Conservation (phyloP, 2,113 vertebrate genomes). For the Dascyllus trimaculatus region DNA sequence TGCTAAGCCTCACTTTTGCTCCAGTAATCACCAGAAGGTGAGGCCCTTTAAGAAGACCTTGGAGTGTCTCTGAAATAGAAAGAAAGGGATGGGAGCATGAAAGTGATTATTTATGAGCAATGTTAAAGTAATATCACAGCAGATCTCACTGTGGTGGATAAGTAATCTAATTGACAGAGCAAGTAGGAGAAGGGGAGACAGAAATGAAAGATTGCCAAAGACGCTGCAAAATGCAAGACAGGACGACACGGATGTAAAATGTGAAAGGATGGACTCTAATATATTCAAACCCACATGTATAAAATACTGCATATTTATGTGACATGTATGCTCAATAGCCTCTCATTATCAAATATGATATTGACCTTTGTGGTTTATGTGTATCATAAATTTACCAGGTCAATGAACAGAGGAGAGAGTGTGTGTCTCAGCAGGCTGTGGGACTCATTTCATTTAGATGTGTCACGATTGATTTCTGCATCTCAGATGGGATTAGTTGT, state of each 20-base stretch:
- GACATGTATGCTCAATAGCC: constrained; percentile 38
- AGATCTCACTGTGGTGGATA: constrained; percentile 12
- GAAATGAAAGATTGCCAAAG: background rate
- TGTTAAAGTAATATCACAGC: constrained; percentile 35
- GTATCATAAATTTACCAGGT: constrained; percentile 22
- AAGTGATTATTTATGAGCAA: constrained; percentile 35
- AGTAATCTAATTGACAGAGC: constrained; percentile 24
- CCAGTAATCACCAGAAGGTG: constrained; percentile 11
- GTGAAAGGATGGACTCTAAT: background rate
- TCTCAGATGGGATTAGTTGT: constrained; percentile 40
- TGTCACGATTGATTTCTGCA: constrained; percentile 44
- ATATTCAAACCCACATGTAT: constrained; percentile 26
- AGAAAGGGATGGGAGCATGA: constrained; percentile 1
- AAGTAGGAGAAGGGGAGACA: background rate
- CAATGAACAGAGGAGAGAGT: constrained; percentile 14
- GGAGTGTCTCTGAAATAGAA: background rate
- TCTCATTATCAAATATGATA: constrained; percentile 39
- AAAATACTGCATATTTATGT: constrained; percentile 41
- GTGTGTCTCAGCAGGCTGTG: constrained; percentile 5
- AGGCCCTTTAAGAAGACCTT: background rate
- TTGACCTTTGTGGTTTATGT: constrained; percentile 43
- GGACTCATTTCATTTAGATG: constrained; percentile 28
- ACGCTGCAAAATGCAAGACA: constrained; percentile 5
- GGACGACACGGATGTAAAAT: background rate
- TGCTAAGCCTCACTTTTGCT: background rate